A percentile compares a stretch with the other conserved stretches of the same genome.
Evolutionary conservation across 2,888 invertebrate species (phyloP).

Genomic region (Sphaeridia pumilis): DNA sequence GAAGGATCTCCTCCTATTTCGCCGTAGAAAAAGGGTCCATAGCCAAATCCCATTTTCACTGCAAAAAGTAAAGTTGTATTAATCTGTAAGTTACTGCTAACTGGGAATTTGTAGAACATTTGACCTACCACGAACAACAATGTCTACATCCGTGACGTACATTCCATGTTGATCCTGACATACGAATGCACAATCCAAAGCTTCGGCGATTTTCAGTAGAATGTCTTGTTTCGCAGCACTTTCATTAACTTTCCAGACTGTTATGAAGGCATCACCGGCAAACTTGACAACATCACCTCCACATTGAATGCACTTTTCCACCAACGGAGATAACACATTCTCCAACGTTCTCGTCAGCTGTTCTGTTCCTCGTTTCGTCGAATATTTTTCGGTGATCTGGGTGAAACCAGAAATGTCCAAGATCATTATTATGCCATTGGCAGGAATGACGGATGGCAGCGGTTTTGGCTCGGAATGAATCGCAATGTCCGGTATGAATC

Average conservation of each 20-base stretch:
- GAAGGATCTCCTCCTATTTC: background rate
- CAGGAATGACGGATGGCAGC: constrained; percentile 22
- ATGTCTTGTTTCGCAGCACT: constrained; percentile 48
- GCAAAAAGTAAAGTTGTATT: background rate
- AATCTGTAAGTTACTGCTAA: too few species aligned
- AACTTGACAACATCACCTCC: constrained; percentile 54
- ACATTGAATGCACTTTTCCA: constrained; percentile 49
- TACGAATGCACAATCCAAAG: constrained; percentile 49
- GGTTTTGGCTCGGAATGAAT: constrained; percentile 14
- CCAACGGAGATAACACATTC: constrained; percentile 51
- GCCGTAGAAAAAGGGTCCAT: background rate
- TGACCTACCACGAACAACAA: constrained; percentile 48
- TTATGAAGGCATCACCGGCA: constrained; percentile 51
- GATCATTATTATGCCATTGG: constrained; percentile 26
- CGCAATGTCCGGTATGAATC: constrained; percentile 32
- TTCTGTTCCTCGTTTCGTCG: constrained; percentile 53
- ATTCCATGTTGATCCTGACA: constrained; percentile 54
- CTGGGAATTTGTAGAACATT: too few species aligned
- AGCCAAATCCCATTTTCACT: constrained; percentile 9
- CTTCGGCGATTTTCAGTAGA: constrained; percentile 47
- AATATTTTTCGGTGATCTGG: constrained; percentile 44
- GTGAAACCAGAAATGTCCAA: constrained; percentile 32
- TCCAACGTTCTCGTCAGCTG: constrained; percentile 54
- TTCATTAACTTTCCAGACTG: constrained; percentile 49
- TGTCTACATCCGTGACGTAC: constrained; percentile 50